Percentiles rank a stretch among this genome's conserved stretches.
phyloP scores from a whole-genome alignment of 2,797 vertebrate genomes.

The Sus cebifrons region DNA sequence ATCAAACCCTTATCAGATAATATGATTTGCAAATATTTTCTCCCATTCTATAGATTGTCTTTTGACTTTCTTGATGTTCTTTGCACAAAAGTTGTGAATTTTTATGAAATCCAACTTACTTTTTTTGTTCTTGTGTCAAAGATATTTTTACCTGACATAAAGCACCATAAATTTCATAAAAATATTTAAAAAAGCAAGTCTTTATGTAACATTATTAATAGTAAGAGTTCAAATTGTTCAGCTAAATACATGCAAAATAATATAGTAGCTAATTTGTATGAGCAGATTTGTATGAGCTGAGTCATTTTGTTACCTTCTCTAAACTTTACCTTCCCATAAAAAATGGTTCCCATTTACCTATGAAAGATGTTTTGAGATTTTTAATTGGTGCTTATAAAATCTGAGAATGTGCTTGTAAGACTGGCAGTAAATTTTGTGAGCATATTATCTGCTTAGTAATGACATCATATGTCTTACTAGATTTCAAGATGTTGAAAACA shows the following conservation, averaged over 20 bases:
- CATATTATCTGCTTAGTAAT: slow-evolving; percentile 41
- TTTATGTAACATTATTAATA: slow-evolving; percentile 17
- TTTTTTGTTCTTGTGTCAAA: not conserved
- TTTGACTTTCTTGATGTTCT: slow-evolving; percentile 25
- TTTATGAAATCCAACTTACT: not conserved
- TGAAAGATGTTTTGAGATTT: slow-evolving; percentile 54
- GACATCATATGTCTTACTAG: not conserved
- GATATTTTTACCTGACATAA: not conserved
- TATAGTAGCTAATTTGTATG: slow-evolving; percentile 4
- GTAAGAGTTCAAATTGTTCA: not conserved
- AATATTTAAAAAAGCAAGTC: not conserved
- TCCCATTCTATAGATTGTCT: not conserved
- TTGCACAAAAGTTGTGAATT: slow-evolving; percentile 29
- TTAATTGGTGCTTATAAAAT: slow-evolving; percentile 18
- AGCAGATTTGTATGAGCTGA: slow-evolving; percentile 3
- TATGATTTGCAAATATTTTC: slow-evolving; percentile 24
- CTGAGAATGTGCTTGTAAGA: slow-evolving; percentile 28
- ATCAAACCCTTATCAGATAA: not conserved
- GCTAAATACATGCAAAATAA: not conserved
- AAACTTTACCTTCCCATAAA: slow-evolving; percentile 34
- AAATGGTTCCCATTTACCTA: not conserved
- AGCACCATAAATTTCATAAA: not conserved
- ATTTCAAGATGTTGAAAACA: slow-evolving; percentile 52
- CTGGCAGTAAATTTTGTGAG: not conserved
- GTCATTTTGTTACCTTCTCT: slow-evolving; percentile 54